These are phyloP conservation scores for Leucophora obtusa DNA, from an alignment of 2,888 invertebrate genomes.

Conservation along the genomic window DNA sequence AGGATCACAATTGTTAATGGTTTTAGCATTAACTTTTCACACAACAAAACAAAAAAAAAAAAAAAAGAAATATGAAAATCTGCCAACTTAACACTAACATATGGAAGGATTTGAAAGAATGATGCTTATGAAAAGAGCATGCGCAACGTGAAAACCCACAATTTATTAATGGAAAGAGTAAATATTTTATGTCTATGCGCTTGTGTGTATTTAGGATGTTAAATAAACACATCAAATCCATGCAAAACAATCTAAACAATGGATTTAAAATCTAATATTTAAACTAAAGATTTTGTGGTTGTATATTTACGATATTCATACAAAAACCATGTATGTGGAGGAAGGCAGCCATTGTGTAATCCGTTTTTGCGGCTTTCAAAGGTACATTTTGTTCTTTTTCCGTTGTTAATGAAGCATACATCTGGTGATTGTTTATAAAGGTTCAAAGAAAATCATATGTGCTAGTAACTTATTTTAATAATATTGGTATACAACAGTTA, in stretches of 20 bases:
- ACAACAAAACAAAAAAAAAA: too few relatives aligned
- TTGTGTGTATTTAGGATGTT: constrained; percentile 66
- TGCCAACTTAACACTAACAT: constrained; percentile 19
- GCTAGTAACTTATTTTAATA: too few relatives aligned
- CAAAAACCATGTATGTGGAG: background rate
- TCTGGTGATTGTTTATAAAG: constrained; percentile 34
- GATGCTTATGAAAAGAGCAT: constrained; percentile 65
- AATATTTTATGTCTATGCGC: constrained; percentile 22
- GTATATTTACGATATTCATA: constrained; percentile 28
- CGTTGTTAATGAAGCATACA: constrained; percentile 43
- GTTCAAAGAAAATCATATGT: background rate
- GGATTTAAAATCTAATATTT: constrained; percentile 53
- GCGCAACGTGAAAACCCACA: constrained; percentile 67
- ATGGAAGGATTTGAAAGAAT: constrained; percentile 42
- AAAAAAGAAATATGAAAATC: background rate
- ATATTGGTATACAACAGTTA: too few relatives aligned
- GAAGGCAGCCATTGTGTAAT: constrained; percentile 59
- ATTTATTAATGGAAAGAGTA: constrained; percentile 49
- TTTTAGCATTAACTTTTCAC: constrained; percentile 72
- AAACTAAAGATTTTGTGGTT: constrained; percentile 54
- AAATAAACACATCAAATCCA: constrained; percentile 68
- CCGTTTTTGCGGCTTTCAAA: constrained; percentile 35
- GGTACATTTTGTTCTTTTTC: constrained; percentile 17
- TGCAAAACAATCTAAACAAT: constrained; percentile 47
- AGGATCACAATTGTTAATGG: constrained; percentile 67